Conservation (phyloP, 2,888 invertebrate species). For the Diabrotica balteata region DNA sequence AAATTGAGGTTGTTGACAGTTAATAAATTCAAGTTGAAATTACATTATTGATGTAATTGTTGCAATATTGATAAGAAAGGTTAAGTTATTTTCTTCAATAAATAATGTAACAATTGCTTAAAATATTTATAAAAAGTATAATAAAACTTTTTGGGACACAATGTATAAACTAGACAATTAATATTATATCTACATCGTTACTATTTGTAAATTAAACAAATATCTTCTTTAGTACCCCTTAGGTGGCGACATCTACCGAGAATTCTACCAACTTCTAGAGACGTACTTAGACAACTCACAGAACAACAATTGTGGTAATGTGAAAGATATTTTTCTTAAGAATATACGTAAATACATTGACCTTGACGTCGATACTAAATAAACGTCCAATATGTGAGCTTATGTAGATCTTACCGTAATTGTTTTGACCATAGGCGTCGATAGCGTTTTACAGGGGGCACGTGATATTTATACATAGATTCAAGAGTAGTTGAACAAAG, state of each 20-base stretch:
- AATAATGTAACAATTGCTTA: background rate
- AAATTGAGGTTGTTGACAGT: too few relatives aligned
- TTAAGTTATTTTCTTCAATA: too few relatives aligned
- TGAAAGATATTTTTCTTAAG: constrained; percentile 64
- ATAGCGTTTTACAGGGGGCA: too few relatives aligned
- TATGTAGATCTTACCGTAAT: background rate
- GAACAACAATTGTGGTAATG: constrained; percentile 71
- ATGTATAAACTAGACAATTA: too few relatives aligned
- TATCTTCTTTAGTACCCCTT: constrained; percentile 65
- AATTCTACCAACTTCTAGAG: constrained; percentile 68
- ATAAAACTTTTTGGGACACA: background rate
- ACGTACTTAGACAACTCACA: constrained; percentile 63
- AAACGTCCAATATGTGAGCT: constrained; percentile 19
- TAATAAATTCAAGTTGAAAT: too few relatives aligned
- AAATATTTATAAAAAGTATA: background rate
- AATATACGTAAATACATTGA: constrained; percentile 58
- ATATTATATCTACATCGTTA: too few relatives aligned
- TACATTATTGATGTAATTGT: too few relatives aligned
- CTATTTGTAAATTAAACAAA: too few relatives aligned
- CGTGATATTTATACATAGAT: too few relatives aligned
- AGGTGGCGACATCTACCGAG: constrained; percentile 69
- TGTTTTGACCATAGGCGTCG: too few relatives aligned
- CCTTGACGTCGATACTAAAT: constrained; percentile 51
- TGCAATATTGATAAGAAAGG: too few relatives aligned
- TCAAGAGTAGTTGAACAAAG: too few relatives aligned